A percentile compares a stretch with the other conserved stretches of the same genome.
These are phyloP conservation scores for Hypocryptadius cinnamomeus DNA, from an alignment of 2,113 vertebrate species.

Conservation along the genomic window DNA sequence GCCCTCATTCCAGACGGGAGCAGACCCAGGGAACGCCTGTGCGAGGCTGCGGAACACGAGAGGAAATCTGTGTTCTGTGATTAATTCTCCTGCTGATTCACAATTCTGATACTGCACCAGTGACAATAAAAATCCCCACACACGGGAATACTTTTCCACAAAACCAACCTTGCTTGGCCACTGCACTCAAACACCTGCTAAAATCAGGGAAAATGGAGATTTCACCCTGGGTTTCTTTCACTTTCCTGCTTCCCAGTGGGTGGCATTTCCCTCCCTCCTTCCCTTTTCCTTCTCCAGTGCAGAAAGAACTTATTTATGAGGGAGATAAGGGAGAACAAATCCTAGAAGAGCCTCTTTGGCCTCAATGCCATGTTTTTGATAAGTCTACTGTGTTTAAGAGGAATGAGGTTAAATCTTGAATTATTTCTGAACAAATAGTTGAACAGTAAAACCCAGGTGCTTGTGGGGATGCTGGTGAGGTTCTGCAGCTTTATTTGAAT, in stretches of 20 bases:
- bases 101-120: background rate
- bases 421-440: background rate
- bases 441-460: background rate
- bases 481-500: slow-evolving; percentile 19
- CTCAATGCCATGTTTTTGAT: background rate
- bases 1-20: background rate
- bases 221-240: background rate
- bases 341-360: background rate
- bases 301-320: background rate
- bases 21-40: background rate
- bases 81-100: background rate
- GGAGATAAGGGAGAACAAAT: background rate
- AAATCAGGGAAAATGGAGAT: background rate
- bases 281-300: background rate
- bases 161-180: background rate
- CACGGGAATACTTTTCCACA: accelerated
- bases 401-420: background rate
- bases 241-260: background rate
- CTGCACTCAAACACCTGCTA: background rate
- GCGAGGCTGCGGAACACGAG: accelerated
- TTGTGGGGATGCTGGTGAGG: background rate
- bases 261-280: background rate
- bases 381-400: background rate
- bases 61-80: background rate
- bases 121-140: background rate